These are phyloP conservation scores for Copidosoma floridanum DNA, from an alignment of 1,140 invertebrate genomes.

Conservation along the genomic window DNA sequence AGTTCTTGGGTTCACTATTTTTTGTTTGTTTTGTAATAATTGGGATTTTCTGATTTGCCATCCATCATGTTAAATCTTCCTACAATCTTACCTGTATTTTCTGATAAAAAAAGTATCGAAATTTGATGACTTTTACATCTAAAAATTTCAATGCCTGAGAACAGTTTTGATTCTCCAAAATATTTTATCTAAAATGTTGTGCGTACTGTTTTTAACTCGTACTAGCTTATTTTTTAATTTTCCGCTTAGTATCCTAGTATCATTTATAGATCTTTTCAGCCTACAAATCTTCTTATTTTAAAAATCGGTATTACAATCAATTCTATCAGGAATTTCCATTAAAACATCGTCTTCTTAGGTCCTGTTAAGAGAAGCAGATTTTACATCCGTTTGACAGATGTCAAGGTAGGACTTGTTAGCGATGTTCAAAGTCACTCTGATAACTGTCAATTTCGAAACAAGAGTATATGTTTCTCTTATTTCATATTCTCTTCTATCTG, in stretches of 20 bases:
- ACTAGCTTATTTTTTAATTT: too few relatives aligned
- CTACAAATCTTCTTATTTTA: neutral
- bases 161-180: too few relatives aligned
- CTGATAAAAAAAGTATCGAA: too few relatives aligned
- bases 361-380: neutral
- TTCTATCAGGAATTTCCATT: neutral
- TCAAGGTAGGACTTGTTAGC: neutral
- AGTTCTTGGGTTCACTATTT: too few relatives aligned
- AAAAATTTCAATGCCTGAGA: too few relatives aligned
- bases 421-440: neutral
- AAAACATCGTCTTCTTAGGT: neutral
- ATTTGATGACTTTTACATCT: too few relatives aligned
- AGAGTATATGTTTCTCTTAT: neutral
- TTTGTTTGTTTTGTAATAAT: too few relatives aligned
- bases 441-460: neutral
- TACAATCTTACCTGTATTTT: too few relatives aligned
- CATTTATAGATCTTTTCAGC: neutral
- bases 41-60: too few relatives aligned
- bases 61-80: too few relatives aligned
- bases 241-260: neutral
- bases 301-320: neutral
- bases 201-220: too few relatives aligned
- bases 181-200: too few relatives aligned
- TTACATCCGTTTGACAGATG: neutral
- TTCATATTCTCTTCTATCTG: neutral